phyloP scores from a whole-genome alignment of 2,888 invertebrate species.

The Fragum whitleyi region DNA sequence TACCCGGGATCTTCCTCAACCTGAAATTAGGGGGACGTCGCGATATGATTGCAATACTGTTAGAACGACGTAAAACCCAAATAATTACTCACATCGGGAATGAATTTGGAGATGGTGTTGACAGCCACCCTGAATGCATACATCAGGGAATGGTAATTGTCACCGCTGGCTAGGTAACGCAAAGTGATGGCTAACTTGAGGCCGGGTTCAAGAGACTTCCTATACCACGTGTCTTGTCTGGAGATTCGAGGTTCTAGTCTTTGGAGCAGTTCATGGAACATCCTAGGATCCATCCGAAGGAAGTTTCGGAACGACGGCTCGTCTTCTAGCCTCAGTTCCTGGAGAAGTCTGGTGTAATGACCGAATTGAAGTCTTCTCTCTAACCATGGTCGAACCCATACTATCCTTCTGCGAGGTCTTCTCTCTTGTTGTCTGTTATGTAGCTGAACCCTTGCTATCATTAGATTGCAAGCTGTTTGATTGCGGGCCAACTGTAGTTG shows the following conservation, averaged over 20 bases:
- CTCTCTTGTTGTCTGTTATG: constrained; percentile 13
- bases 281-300: constrained; percentile 3
- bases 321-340: constrained; percentile 13
- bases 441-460: constrained; percentile 19
- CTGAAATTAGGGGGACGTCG: too few species aligned
- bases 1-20: too few species aligned
- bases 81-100: too few species aligned
- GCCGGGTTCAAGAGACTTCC: constrained; percentile 20
- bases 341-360: constrained; percentile 22
- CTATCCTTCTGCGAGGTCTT: not conserved
- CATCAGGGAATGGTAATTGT: constrained; percentile 22
- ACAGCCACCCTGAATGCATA: constrained; percentile 10
- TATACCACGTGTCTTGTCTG: constrained; percentile 27
- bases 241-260: constrained; percentile 14
- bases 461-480: constrained; percentile 7
- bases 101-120: constrained; percentile 28
- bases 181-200: constrained; percentile 30
- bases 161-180: constrained; percentile 23
- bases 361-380: constrained; percentile 13
- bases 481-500: constrained; percentile 14
- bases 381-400: constrained; percentile 22
- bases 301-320: constrained; percentile 17
- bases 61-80: too few species aligned
- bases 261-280: constrained; percentile 12
- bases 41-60: too few species aligned